These are phyloP conservation scores for Maniola jurtina DNA, from an alignment of 1,140 invertebrate species.

Conservation along the genomic window DNA sequence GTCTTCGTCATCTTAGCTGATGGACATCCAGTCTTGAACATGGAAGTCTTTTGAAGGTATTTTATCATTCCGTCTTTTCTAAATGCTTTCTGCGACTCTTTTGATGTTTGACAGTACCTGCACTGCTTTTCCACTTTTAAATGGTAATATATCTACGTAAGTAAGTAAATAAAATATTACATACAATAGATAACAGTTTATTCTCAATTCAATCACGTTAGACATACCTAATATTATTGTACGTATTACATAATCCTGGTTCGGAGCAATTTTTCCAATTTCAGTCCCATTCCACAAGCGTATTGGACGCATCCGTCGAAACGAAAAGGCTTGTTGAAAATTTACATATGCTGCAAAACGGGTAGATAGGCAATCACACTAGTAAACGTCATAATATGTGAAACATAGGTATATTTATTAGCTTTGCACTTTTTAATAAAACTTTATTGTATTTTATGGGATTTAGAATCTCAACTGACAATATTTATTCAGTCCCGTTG, in stretches of 20 bases:
- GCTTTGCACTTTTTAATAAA: neutral
- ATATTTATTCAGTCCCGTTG: too few species aligned
- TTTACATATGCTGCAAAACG: slow-evolving; percentile 66
- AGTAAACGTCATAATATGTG: slow-evolving; percentile 42
- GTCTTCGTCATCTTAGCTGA: too few species aligned
- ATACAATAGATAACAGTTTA: neutral
- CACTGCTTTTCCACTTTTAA: too few species aligned
- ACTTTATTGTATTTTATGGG: too few species aligned
- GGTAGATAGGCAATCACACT: slow-evolving; percentile 63
- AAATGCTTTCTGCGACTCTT: too few species aligned
- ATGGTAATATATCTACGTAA: too few species aligned
- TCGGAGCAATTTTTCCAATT: slow-evolving; percentile 65
- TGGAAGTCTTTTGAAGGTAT: too few species aligned
- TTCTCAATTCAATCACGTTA: slow-evolving; percentile 3
- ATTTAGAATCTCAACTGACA: too few species aligned
- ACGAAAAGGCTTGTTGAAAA: slow-evolving; percentile 69
- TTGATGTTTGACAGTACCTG: too few species aligned
- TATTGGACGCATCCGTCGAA: slow-evolving; percentile 65
- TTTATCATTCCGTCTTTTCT: too few species aligned
- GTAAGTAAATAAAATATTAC: too few species aligned
- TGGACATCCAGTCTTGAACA: too few species aligned
- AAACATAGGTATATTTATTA: neutral
- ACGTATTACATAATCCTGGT: slow-evolving; percentile 34
- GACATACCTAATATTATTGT: slow-evolving; percentile 9
- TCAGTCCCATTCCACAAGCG: slow-evolving; percentile 58